phyloP scores from a whole-genome alignment of 2,797 vertebrate genomes.

The Kryptolebias ocellatus region DNA sequence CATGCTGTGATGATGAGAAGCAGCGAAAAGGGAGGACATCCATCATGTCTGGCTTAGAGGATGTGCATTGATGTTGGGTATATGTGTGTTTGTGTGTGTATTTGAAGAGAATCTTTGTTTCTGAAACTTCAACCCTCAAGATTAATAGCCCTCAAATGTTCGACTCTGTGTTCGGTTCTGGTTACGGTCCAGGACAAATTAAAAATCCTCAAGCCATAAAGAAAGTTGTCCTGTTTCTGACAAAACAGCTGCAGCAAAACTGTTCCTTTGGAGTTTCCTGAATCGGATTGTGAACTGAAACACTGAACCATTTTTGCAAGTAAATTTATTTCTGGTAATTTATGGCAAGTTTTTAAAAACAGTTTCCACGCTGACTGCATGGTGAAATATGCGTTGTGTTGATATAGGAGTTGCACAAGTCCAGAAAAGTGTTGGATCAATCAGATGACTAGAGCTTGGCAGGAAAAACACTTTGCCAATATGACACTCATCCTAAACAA shows the following conservation, averaged over 20 bases:
- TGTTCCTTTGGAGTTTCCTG: slow-evolving; percentile 28
- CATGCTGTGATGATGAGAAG: slow-evolving; percentile 61
- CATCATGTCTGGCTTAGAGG: slow-evolving; percentile 66
- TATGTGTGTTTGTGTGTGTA: slow-evolving; percentile 5
- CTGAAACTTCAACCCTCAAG: slow-evolving; percentile 64
- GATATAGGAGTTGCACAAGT: not conserved
- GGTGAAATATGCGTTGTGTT: not conserved
- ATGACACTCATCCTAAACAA: not conserved
- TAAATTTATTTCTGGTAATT: not conserved
- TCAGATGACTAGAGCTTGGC: no score
- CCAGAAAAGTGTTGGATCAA: not conserved
- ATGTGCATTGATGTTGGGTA: slow-evolving; percentile 11
- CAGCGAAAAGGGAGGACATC: slow-evolving; percentile 57
- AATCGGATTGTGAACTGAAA: slow-evolving; percentile 29
- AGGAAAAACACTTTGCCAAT: no score
- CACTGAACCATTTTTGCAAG: not conserved
- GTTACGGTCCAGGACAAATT: slow-evolving; percentile 74
- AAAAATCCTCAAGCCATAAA: slow-evolving; percentile 64
- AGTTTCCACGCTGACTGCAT: not conserved
- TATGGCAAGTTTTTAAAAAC: not conserved
- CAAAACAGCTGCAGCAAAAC: slow-evolving; percentile 28
- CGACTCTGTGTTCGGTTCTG: slow-evolving; percentile 58
- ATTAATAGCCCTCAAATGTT: slow-evolving; percentile 62
- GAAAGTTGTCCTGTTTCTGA: slow-evolving; percentile 37
- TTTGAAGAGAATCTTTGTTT: slow-evolving; percentile 43